These are phyloP conservation scores for Pachyuromys duprasi DNA, from an alignment of 2,797 vertebrate genomes.

Conservation along the genomic window DNA sequence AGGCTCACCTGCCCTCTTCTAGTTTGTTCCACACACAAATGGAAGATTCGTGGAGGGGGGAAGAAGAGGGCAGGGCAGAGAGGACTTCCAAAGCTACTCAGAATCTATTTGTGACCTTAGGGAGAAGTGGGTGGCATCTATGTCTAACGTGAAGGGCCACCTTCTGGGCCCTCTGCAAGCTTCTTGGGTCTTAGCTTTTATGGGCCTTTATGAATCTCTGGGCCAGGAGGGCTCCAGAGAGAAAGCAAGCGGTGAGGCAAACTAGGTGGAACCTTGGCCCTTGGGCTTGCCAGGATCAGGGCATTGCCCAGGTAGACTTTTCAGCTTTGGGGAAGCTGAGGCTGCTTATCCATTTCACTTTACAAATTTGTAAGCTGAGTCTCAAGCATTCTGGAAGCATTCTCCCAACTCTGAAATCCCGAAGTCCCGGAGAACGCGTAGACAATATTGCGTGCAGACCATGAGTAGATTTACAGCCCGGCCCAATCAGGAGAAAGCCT, in stretches of 20 bases:
- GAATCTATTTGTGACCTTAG: not conserved
- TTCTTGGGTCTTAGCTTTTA: not conserved
- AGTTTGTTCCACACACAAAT: not conserved
- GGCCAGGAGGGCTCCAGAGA: not conserved
- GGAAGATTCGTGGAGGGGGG: not conserved
- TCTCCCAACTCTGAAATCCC: not conserved
- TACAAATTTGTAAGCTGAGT: slow-evolving; percentile 24
- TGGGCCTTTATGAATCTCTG: not conserved
- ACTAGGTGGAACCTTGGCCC: not conserved
- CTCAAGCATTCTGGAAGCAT: not conserved
- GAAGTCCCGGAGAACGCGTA: rapidly evolving
- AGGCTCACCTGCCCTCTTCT: not conserved
- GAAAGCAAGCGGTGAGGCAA: not conserved
- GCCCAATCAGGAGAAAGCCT: not conserved
- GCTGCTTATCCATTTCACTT: not conserved
- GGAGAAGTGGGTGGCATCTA: not conserved
- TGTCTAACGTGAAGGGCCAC: not conserved
- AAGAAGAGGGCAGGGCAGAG: not conserved
- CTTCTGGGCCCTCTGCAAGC: not conserved
- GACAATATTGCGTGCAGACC: not conserved
- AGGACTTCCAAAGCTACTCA: not conserved
- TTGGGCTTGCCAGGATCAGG: not conserved
- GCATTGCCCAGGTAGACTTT: not conserved
- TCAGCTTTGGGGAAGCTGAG: slow-evolving; percentile 5
- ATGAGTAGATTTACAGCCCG: not conserved